Base-by-base conservation (phyloP, 2,113 vertebrate species). In the Neolamprologus devosi region DNA sequence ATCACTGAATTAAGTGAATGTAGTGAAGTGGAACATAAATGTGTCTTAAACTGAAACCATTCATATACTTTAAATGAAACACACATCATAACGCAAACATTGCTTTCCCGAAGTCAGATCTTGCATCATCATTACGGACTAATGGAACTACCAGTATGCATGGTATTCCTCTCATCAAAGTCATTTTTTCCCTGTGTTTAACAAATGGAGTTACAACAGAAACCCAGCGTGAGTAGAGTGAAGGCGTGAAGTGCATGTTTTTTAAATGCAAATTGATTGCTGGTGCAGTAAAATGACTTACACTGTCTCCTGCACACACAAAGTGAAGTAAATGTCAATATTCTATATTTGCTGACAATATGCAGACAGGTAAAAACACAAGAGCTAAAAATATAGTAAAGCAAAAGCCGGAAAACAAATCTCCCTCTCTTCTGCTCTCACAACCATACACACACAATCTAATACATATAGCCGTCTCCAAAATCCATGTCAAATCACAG, bases 401-500 rank as follows among this genome's bases (percentile, higher is more conserved):
- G 16, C 35, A 5, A 87, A 85, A 88, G 85, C 79, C 79, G 83
- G 82, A 23, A 68, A 88, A 92, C 73, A 90, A 83, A 89, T 86
- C 33, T 83, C 47, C n/a, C 8, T 12, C 33, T 6, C n/a, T 58
- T 16, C 16, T 40, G 28, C 49, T 6, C 79, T 28, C 86, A 79
- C 84, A n/a, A 3, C 28, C 54, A 26, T 21, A 51, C 33, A 70
- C 75, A 73, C 26, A 81, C 84, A 37, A 8, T 60, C 12, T 63
- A 51, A 87, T 58, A 85, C 47, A 85, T 75, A 85, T 82, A 79
- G 81, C 88, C 23, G 21, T 83, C 75, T 82, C 54, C 75, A 63
- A 80, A 92, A 90, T 89, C 86, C 81, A 92, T 89, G 88, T 87
- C 73, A 89, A 84, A 85, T 91, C 84, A 33, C 81, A 87, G 40